A percentile compares a stretch with the other conserved stretches of the same genome.
Evolutionary conservation across 2,113 vertebrate genomes (phyloP).

Genomic region (Acanthisitta chloris): DNA sequence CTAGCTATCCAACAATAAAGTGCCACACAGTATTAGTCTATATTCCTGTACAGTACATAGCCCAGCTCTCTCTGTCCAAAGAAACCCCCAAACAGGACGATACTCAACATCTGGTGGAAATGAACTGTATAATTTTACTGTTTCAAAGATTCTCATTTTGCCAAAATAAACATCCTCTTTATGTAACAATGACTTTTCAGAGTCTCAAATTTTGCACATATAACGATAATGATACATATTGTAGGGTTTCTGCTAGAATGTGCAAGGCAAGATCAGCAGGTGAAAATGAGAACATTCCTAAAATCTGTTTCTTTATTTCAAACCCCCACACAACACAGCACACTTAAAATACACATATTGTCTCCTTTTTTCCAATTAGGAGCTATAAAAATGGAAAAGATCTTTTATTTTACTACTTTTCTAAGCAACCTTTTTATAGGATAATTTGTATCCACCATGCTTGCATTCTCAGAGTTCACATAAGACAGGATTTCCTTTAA

Average conservation of each 20-base stretch:
- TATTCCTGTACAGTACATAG: neutral
- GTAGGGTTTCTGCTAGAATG: neutral
- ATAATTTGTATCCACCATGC: neutral
- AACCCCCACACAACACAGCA: neutral
- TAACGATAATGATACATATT: neutral
- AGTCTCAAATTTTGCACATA: neutral
- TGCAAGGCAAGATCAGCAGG: neutral
- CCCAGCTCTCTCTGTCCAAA: too few relatives aligned
- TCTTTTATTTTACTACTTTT: neutral
- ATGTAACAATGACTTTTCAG: neutral
- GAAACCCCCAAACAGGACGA: too few relatives aligned
- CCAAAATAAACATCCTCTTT: conserved; percentile 19
- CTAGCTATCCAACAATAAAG: neutral
- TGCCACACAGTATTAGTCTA: conserved; percentile 10
- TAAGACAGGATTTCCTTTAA: neutral
- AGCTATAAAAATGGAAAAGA: neutral
- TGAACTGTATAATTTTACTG: conserved; percentile 20
- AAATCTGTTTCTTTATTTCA: neutral
- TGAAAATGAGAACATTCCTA: neutral
- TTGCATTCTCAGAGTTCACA: neutral
- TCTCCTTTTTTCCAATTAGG: neutral
- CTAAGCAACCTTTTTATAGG: neutral
- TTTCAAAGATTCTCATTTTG: conserved; percentile 42
- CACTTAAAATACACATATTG: neutral
- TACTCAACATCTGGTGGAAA: conserved; percentile 46